Base-by-base conservation (phyloP, 2,888 invertebrate genomes). In the Strigamia crassipes region DNA sequence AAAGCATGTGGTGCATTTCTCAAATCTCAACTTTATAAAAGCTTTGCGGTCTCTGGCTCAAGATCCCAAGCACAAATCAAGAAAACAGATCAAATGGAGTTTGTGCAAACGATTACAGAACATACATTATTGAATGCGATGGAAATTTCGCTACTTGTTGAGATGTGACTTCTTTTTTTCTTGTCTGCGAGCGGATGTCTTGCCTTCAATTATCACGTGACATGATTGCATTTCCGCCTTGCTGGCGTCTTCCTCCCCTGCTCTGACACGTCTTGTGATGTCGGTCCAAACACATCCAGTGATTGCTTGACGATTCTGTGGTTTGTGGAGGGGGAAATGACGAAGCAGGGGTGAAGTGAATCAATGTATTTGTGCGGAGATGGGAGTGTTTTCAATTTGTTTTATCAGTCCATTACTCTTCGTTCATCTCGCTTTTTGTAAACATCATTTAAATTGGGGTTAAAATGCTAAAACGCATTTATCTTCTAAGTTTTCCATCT, bases 371-470 rank as follows among this genome's bases (percentile, higher is more conserved):
- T 34, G 77, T 77, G 77, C 34, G 77, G 42, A 42, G 34, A 42
- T 31, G 80, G 46, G 21, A 46, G 46, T 51, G 80, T 80, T 80
- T 80, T 66, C 66, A 66, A 66, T 66, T 66, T 66, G 31, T 31
- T 51, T 66, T 66, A 31, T 66, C 66, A 31, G 66, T 66, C 66
- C 27, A 66, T 66, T 66, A 23, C 66, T 2, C 27, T 66, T 66
- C 66, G 23, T 66, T 10, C 23, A 10, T 27, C 15, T 23, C 66
- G 1, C 27, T 31, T 23, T 66, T 23, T 23, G 66, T 66, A 66
- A 66, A 66, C 31, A 66, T 18, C 61, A 61, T 61, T 61, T 61
- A 61, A 18, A 61, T 61, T 18, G 34, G 42, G 23, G 6, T 23
- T 23, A 23, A 18, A 61, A 61, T 51, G 51, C 3, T n/a, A n/a